Evolutionary conservation across 2,888 invertebrate species (phyloP), one percentile per base, ranked within the genome.

Genomic region (Sipunculus nudus): DNA sequence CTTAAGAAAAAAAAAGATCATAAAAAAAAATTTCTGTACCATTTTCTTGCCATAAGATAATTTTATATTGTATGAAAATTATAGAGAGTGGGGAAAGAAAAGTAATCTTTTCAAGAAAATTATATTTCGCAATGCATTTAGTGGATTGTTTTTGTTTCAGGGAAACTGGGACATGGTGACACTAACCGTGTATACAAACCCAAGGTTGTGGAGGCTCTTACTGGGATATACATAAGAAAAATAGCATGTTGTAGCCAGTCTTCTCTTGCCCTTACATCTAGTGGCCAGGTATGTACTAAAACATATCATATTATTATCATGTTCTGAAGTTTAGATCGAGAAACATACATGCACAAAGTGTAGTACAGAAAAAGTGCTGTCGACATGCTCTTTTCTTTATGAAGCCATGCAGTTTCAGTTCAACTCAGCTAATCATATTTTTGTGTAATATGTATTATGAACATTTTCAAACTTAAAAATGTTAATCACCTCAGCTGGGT

Each of bases 191-290:
- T 86, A 29, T 87, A 86, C 67, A 84, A 86, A 63, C 89, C 89
- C 0, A 87, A 87, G 75, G 84, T 88, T 5, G 86, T 89, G 31
- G 88, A 88, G 66, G 86, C 86, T 0, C 78, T 89, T 19, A 85
- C 86, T 68, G 88, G 88, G 13, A 76, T 88, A 59, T 84, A 85
- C 40, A 84, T 89, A 28, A 83, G 86, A 59, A 88, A 88, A 79
- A 87, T 88, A 4, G 87, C 87, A n/a, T 89, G 89, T 78, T 89
- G 89, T 28, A 87, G 88, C 25, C 88, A 88, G 70, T 86, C 88
- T 59, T 88, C 89, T 0, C 84, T 89, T n/a, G 89, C 89, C 70
- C 80, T 89, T 5, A 87, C 88, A 0, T 85, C 84, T 56, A 85
- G 86, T 72, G 89, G 89, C 1, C 84, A 85, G 76, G 86, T 89